phyloP scores from a whole-genome alignment of 1,140 invertebrate genomes.

The Cydia splendana region DNA sequence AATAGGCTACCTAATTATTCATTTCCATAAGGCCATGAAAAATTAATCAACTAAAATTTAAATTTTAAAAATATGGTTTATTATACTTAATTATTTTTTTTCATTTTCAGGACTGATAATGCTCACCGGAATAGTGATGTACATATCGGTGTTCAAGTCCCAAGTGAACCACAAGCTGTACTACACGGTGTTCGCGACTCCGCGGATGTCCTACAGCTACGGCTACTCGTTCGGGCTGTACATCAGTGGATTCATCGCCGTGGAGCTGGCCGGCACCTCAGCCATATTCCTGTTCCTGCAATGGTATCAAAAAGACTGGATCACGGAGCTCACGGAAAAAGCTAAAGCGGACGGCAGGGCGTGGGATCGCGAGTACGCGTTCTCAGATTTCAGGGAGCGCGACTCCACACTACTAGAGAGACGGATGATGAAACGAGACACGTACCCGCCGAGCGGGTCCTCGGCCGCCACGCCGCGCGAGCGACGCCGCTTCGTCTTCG shows the following conservation, averaged over 20 bases:
- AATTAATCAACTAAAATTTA: too few relatives aligned
- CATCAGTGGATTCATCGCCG: conserved; percentile 90
- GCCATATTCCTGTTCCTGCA: conserved; percentile 92
- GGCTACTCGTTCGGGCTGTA: conserved; percentile 93
- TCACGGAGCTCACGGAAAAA: conserved; percentile 74
- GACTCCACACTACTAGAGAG: conserved; percentile 70
- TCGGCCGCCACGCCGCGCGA: conserved; percentile 74
- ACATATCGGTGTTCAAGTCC: conserved; percentile 94
- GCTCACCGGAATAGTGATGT: conserved; percentile 93
- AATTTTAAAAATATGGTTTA: conserved; percentile 5
- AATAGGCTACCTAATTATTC: too few relatives aligned
- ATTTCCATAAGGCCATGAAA: too few relatives aligned
- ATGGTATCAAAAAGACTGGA: conserved; percentile 80
- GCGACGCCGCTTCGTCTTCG: conserved; percentile 78
- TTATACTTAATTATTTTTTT: conserved; percentile 34
- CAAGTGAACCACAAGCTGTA: conserved; percentile 92
- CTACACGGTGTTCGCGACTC: conserved; percentile 86
- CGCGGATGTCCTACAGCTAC: conserved; percentile 91
- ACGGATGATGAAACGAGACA: conserved; percentile 74
- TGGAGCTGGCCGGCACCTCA: conserved; percentile 90
- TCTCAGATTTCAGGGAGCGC: conserved; percentile 68
- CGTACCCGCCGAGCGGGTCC: conserved; percentile 75
- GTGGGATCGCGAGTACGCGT: conserved; percentile 73
- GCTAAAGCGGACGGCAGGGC: conserved; percentile 72
- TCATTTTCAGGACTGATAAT: conserved; percentile 88